Evolutionary conservation across 1,140 invertebrate genomes (phyloP).

Genomic region (Dendroctonus ponderosae): DNA sequence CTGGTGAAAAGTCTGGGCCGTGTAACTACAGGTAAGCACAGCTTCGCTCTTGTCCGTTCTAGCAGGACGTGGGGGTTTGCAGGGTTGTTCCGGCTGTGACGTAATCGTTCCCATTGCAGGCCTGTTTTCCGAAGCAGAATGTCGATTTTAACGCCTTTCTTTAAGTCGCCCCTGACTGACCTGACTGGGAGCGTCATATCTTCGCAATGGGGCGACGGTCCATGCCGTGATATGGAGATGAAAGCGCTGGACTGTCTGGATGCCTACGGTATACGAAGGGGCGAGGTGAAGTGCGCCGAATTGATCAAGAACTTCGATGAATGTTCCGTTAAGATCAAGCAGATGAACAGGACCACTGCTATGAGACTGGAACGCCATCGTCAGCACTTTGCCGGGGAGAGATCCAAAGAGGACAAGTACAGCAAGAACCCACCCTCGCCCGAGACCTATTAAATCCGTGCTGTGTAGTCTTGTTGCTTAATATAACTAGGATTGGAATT

Average conservation of each 20-base stretch:
- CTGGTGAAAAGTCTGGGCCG: too few relatives aligned
- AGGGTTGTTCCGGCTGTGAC: too few relatives aligned
- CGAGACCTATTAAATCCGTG: conserved; percentile 51
- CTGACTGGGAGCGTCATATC: conserved; percentile 60
- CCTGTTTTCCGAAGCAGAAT: background rate
- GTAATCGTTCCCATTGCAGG: too few relatives aligned
- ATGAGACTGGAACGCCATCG: conserved; percentile 58
- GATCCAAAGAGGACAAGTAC: conserved; percentile 50
- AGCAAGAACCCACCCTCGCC: conserved; percentile 50
- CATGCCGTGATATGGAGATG: conserved; percentile 66
- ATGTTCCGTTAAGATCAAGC: conserved; percentile 60
- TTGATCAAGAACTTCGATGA: conserved; percentile 66
- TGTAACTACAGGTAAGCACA: too few relatives aligned
- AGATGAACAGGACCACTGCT: conserved; percentile 56
- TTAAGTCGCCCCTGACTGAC: conserved; percentile 67
- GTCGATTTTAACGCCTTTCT: conserved; percentile 55
- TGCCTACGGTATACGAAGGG: conserved; percentile 66
- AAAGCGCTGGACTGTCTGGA: conserved; percentile 69
- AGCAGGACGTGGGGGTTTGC: too few relatives aligned
- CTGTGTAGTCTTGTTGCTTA: conserved; percentile 6
- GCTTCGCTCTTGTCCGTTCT: too few relatives aligned
- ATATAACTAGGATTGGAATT: background rate
- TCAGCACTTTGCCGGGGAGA: conserved; percentile 55
- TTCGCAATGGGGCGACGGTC: conserved; percentile 58
- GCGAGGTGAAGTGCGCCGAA: conserved; percentile 56